These are phyloP conservation scores for Indri indri DNA, from an alignment of 2,113 vertebrate genomes.

Conservation along the genomic window DNA sequence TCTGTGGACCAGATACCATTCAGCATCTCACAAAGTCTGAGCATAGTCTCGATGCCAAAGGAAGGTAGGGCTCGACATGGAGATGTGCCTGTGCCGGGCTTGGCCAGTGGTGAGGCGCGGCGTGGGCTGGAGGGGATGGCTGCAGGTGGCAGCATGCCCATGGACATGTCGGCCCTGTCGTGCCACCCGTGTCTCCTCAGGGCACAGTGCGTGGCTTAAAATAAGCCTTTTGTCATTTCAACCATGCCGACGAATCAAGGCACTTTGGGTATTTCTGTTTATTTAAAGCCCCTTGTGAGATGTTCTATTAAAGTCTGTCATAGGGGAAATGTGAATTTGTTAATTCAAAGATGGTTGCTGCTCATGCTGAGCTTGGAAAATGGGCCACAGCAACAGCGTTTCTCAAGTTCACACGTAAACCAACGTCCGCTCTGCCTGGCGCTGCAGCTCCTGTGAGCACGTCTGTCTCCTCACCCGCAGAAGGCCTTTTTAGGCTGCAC, in stretches of 20 bases:
- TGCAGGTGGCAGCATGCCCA: rapidly evolving
- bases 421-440: not conserved
- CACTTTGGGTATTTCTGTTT: not conserved
- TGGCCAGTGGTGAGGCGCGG: rapidly evolving
- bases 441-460: rapidly evolving
- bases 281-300: not conserved
- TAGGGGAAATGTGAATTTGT: not conserved
- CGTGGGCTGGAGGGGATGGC: rapidly evolving
- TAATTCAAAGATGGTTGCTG: not conserved
- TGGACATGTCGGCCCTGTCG: rapidly evolving
- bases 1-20: not conserved
- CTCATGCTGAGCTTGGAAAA: not conserved
- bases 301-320: not conserved
- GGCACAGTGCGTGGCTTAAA: not conserved
- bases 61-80: rapidly evolving
- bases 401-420: not conserved
- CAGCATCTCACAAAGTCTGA: not conserved
- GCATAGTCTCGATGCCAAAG: rapidly evolving
- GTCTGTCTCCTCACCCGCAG: not conserved
- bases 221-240: not conserved
- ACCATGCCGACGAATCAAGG: not conserved
- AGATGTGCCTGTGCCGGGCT: not conserved
- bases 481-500: not conserved
- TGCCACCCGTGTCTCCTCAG: not conserved
- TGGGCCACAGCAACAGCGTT: not conserved